Evolutionary conservation across 2,888 invertebrate genomes (phyloP).

Genomic region (Cantharis flavilabris): DNA sequence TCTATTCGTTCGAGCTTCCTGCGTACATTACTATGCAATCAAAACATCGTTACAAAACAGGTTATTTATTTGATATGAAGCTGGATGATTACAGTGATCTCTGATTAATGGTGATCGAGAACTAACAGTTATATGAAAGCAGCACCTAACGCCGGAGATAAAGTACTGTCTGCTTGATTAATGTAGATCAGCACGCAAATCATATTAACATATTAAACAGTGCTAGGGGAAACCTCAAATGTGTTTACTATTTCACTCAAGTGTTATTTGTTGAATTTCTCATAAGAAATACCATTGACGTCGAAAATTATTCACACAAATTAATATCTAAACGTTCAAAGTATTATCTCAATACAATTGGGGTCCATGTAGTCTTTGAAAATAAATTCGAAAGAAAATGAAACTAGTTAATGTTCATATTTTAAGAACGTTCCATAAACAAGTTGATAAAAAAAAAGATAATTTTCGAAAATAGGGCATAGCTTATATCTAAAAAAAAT

Average conservation of each 20-base stretch:
- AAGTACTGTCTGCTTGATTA: constrained; percentile 46
- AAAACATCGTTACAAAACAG: constrained; percentile 35
- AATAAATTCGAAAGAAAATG: neutral
- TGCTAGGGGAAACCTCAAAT: constrained; percentile 34
- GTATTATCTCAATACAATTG: neutral
- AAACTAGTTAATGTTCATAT: neutral
- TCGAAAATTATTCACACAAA: neutral
- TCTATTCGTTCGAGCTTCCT: constrained; percentile 24
- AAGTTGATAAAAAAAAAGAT: neutral
- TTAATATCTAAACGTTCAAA: neutral
- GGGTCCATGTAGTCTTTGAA: no score
- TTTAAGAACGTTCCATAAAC: neutral
- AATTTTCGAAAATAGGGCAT: neutral
- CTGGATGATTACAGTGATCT: constrained; percentile 46
- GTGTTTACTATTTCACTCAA: constrained; percentile 32
- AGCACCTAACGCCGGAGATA: constrained; percentile 42
- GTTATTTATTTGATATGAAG: constrained; percentile 36
- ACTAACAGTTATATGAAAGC: constrained; percentile 44
- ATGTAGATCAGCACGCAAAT: constrained; percentile 49
- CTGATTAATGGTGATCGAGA: constrained; percentile 51
- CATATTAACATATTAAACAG: constrained; percentile 50
- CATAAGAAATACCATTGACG: neutral
- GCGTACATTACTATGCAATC: constrained; percentile 28
- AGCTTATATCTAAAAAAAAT: neutral
- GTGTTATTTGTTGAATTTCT: constrained; percentile 34